Conservation (phyloP, 2,113 vertebrate species). For the Hassar affinis region DNA sequence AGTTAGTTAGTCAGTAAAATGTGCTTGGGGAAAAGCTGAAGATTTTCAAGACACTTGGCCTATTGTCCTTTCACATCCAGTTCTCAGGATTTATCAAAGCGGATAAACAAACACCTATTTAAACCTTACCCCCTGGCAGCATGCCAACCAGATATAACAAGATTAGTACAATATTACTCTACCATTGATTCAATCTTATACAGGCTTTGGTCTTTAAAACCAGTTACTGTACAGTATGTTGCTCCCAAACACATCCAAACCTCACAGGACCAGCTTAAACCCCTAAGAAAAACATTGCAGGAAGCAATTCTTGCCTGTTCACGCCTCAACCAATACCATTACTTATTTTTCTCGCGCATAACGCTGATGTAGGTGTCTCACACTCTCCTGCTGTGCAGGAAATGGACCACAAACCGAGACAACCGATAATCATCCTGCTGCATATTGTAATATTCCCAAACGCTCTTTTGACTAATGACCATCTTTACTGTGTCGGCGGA, state of each 20-base stretch:
- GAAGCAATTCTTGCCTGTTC: constrained; percentile 25
- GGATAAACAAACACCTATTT: too few relatives aligned
- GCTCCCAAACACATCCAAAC: constrained; percentile 8
- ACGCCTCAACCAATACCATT: constrained; percentile 14
- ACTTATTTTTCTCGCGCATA: constrained; percentile 8
- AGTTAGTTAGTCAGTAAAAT: too few relatives aligned
- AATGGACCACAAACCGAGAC: constrained; percentile 60
- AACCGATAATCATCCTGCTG: constrained; percentile 66
- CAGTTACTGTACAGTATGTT: not conserved
- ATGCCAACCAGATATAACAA: too few relatives aligned
- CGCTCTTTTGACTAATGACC: constrained; percentile 58
- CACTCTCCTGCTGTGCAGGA: constrained; percentile 60
- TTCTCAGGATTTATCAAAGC: not conserved
- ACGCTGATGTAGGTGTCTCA: constrained; percentile 41
- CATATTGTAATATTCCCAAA: constrained; percentile 71
- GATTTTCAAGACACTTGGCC: not conserved
- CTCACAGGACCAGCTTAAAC: constrained; percentile 5
- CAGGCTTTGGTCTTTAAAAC: not conserved
- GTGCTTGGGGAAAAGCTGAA: not conserved
- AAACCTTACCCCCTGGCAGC: too few relatives aligned
- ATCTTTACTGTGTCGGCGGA: constrained; percentile 34
- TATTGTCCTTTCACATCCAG: not conserved
- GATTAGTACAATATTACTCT: not conserved
- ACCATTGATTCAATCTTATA: not conserved
- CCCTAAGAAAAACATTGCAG: not conserved